These are phyloP conservation scores for Sanderia malayensis DNA, from an alignment of 30 jellyfish, hydroid and myxozoan genomes.

Conservation along the genomic window DNA sequence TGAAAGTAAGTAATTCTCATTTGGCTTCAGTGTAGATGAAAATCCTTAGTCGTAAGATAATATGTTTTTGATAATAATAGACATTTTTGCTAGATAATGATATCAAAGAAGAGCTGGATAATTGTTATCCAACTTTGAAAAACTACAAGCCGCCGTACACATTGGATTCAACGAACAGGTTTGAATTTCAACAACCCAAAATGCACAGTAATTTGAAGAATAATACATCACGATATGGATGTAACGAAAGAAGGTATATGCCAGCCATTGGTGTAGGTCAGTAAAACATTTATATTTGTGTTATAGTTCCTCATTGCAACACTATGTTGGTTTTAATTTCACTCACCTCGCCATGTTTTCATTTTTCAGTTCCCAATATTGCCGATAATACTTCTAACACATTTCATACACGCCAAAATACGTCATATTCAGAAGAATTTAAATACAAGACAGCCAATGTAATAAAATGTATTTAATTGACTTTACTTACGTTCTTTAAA, in stretches of 20 bases:
- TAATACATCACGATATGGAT: conserved; percentile 62
- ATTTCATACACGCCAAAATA: conserved; percentile 15
- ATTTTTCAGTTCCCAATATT: conserved; percentile 48
- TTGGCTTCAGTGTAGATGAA: no score
- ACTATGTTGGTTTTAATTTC: no score
- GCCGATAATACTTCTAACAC: conserved; percentile 16
- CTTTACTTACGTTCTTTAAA: no score
- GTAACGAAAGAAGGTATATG: conserved; percentile 35
- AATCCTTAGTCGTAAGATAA: no score
- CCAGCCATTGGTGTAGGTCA: conserved; percentile 81
- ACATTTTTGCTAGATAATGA: conserved; percentile 12
- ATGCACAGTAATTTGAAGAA: conserved; percentile 29
- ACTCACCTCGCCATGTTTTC: neutral
- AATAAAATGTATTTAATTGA: no score
- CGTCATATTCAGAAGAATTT: conserved; percentile 53
- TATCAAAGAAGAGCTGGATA: conserved; percentile 14
- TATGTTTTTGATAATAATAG: no score
- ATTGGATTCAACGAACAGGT: conserved; percentile 61
- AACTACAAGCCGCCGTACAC: conserved; percentile 52
- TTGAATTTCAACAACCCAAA: conserved; percentile 54
- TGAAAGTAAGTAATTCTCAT: conserved; percentile 21
- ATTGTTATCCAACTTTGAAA: conserved; percentile 25
- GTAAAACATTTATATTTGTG: neutral
- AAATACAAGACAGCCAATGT: conserved; percentile 47
- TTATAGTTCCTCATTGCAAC: no score